Percentiles rank a stretch among this genome's conserved stretches.
These are phyloP conservation scores for Bilobella aurantiaca DNA, from an alignment of 1,140 invertebrate genomes.

Conservation along the genomic window DNA sequence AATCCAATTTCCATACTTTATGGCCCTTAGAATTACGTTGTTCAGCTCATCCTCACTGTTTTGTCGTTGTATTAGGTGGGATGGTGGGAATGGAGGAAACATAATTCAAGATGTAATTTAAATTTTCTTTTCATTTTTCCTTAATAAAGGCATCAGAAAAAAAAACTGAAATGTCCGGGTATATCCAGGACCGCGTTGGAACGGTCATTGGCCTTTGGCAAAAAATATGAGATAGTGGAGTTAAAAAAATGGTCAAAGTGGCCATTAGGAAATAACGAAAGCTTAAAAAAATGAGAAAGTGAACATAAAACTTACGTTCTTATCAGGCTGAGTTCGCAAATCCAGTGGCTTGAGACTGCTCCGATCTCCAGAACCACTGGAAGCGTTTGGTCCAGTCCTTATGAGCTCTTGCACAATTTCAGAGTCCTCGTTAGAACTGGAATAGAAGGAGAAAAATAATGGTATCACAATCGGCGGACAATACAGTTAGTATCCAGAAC, in stretches of 20 bases:
- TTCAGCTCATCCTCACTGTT: background rate
- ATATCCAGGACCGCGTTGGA: no score
- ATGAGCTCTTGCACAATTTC: slow-evolving; percentile 2
- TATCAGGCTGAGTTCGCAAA: slow-evolving; percentile 9
- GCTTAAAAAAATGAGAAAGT: slow-evolving; percentile 4
- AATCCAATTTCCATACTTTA: slow-evolving; percentile 7
- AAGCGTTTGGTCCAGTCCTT: background rate
- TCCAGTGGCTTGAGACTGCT: slow-evolving; percentile 31
- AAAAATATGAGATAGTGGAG: background rate
- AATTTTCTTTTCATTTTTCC: no score
- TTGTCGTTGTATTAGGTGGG: no score
- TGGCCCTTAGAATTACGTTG: background rate
- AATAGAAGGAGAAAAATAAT: background rate
- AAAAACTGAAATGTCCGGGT: no score
- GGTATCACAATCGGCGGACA: background rate
- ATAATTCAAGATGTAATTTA: no score
- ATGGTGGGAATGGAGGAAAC: background rate
- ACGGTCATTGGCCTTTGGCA: background rate
- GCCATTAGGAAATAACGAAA: background rate
- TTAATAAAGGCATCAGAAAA: no score
- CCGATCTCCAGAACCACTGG: slow-evolving; percentile 21
- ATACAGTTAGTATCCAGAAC: no score
- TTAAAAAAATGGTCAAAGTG: slow-evolving; percentile 5
- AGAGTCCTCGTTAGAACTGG: background rate
- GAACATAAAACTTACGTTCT: slow-evolving; percentile 29